Evolutionary conservation across 2,113 vertebrate species (phyloP).

Genomic region (Macaca fascicularis): DNA sequence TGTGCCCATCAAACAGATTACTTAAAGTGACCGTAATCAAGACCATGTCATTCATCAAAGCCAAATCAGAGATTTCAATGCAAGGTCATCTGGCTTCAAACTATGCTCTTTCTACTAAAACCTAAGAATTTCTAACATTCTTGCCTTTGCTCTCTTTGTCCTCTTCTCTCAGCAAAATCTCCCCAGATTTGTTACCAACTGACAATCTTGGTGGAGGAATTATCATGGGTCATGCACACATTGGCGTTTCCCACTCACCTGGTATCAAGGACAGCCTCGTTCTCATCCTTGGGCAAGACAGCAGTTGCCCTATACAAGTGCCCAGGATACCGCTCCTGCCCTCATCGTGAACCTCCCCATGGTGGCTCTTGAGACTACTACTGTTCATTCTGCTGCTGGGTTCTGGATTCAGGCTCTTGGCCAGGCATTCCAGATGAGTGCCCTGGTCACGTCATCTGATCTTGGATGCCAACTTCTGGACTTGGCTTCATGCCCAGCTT

Average conservation of each 20-base stretch:
- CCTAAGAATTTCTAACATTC: background rate
- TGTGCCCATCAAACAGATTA: background rate
- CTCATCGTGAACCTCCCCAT: background rate
- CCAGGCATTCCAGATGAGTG: background rate
- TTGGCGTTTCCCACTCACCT: background rate
- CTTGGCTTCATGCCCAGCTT: background rate
- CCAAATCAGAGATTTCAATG: background rate
- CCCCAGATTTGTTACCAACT: background rate
- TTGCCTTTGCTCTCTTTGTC: background rate
- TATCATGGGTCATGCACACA: background rate
- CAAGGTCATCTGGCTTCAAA: background rate
- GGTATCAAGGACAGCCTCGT: background rate
- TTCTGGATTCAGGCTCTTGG: background rate
- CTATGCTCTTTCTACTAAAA: background rate
- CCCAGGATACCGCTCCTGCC: background rate
- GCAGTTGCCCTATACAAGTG: background rate
- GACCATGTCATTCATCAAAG: background rate
- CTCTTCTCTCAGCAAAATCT: background rate
- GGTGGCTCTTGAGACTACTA: background rate
- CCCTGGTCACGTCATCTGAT: too few species aligned
- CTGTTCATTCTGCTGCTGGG: background rate
- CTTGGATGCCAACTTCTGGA: background rate
- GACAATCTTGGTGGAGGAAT: background rate
- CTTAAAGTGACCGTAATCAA: background rate
- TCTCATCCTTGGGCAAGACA: background rate